Evolutionary conservation across 2,797 vertebrate species (phyloP).

Genomic region (Malurus leucopterus): DNA sequence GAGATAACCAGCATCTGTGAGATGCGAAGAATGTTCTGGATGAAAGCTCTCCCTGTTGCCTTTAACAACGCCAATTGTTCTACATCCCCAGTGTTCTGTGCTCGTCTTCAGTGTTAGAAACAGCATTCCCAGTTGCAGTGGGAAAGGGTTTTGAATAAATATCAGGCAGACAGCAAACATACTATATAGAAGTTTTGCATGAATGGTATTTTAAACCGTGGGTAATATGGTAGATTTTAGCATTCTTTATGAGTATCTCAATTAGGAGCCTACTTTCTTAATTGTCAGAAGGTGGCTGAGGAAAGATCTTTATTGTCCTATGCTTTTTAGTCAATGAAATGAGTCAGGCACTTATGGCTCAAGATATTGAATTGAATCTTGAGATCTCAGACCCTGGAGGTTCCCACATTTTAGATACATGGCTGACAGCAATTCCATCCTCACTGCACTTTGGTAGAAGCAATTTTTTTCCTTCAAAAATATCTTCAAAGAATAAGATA

Average conservation of each 20-base stretch:
- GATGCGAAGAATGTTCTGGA: neutral
- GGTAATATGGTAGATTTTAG: neutral
- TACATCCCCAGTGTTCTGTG: neutral
- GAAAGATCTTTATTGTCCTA: neutral
- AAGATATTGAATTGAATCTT: neutral
- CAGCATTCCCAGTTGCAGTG: neutral
- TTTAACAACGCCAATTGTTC: conserved; percentile 53
- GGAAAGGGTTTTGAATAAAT: conserved; percentile 6
- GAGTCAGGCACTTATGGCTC: neutral
- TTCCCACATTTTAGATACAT: neutral
- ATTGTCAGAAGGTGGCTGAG: neutral
- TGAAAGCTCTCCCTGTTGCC: conserved; percentile 55
- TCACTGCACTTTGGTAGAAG: neutral
- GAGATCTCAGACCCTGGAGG: neutral
- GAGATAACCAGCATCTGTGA: conserved; percentile 16
- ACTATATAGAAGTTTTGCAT: neutral
- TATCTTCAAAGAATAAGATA: neutral
- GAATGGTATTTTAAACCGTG: neutral
- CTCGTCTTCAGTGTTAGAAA: neutral
- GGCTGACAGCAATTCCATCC: neutral
- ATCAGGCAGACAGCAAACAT: neutral
- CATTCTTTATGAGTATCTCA: neutral
- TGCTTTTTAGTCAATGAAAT: neutral
- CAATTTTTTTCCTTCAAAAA: neutral
- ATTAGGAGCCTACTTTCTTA: neutral